These are phyloP conservation scores for Drosophila grimshawi DNA, from an alignment of 1,140 invertebrate species.

Conservation along the genomic window DNA sequence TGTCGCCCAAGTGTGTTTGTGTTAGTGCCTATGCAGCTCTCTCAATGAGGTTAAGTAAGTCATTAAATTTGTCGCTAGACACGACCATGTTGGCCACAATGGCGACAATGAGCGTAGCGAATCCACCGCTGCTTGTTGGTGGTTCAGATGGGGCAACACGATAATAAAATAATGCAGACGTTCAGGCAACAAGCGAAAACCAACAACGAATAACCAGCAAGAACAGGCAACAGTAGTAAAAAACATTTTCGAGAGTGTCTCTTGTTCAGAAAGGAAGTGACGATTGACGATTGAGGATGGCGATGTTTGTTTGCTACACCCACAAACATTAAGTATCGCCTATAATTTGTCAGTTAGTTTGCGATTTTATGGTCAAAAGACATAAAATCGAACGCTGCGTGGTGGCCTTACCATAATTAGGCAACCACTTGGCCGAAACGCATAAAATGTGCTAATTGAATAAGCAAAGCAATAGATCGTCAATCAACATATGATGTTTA, in stretches of 20 bases:
- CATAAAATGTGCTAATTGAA: conserved; percentile 80
- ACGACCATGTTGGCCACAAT: conserved; percentile 78
- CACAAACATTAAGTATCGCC: conserved; percentile 31
- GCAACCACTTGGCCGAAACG: conserved; percentile 50
- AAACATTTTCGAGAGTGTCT: conserved; percentile 39
- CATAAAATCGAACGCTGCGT: conserved; percentile 74
- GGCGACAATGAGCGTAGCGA: conserved; percentile 65
- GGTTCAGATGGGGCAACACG: conserved; percentile 66
- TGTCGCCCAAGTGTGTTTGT: conserved; percentile 55
- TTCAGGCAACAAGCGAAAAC: conserved; percentile 17
- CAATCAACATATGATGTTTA: conserved; percentile 68
- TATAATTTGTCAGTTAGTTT: conserved; percentile 41
- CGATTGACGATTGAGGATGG: conserved; percentile 41
- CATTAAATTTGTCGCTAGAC: conserved; percentile 83
- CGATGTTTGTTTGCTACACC: conserved; percentile 17
- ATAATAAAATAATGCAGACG: conserved; percentile 76
- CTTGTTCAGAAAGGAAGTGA: conserved; percentile 68
- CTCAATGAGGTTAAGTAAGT: conserved; percentile 79
- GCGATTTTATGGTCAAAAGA: conserved; percentile 67
- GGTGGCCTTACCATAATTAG: conserved; percentile 59
- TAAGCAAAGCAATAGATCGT: conserved; percentile 70
- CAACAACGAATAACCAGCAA: conserved; percentile 10
- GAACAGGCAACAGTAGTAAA: conserved; percentile 34
- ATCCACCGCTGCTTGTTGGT: conserved; percentile 3
- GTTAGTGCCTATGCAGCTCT: conserved; percentile 35